These are phyloP conservation scores for Characodon lateralis DNA, from an alignment of 2,797 vertebrate species.

Conservation along the genomic window DNA sequence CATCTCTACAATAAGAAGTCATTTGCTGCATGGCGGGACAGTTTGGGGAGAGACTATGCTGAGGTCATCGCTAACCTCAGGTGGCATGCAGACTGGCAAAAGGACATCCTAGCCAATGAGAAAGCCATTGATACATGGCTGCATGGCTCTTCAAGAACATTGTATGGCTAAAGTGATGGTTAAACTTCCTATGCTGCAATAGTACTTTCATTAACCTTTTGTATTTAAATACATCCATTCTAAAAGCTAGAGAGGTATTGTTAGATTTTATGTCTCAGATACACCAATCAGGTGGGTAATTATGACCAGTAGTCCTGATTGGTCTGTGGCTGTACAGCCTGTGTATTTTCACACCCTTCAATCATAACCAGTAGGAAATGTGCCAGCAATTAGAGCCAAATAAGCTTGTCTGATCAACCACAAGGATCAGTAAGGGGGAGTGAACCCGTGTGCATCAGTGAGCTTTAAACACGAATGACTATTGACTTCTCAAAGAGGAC, in stretches of 20 bases:
- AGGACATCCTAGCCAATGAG: slow-evolving; percentile 80
- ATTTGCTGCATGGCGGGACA: slow-evolving; percentile 87
- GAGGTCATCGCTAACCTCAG: slow-evolving; percentile 88
- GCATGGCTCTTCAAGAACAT: slow-evolving; percentile 32
- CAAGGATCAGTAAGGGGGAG: too few relatives aligned
- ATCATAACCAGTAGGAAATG: too few relatives aligned
- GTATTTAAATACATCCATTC: too few relatives aligned
- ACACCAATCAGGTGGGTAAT: background rate
- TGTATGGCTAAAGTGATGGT: background rate
- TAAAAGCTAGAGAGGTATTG: too few relatives aligned
- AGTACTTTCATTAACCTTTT: background rate
- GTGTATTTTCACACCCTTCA: too few relatives aligned
- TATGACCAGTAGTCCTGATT: background rate
- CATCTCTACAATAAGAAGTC: slow-evolving; percentile 89
- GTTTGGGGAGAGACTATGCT: slow-evolving; percentile 87
- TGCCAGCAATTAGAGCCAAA: too few relatives aligned
- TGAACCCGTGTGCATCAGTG: too few relatives aligned
- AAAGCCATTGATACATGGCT: slow-evolving; percentile 88
- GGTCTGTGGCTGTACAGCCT: background rate
- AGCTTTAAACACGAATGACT: too few relatives aligned
- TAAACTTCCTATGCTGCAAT: background rate
- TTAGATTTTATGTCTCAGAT: background rate
- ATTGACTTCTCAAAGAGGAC: too few relatives aligned
- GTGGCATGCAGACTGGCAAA: slow-evolving; percentile 93
- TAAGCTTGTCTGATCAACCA: too few relatives aligned